phyloP scores from a whole-genome alignment of 2,888 invertebrate species.

The Abrostola triplasia region DNA sequence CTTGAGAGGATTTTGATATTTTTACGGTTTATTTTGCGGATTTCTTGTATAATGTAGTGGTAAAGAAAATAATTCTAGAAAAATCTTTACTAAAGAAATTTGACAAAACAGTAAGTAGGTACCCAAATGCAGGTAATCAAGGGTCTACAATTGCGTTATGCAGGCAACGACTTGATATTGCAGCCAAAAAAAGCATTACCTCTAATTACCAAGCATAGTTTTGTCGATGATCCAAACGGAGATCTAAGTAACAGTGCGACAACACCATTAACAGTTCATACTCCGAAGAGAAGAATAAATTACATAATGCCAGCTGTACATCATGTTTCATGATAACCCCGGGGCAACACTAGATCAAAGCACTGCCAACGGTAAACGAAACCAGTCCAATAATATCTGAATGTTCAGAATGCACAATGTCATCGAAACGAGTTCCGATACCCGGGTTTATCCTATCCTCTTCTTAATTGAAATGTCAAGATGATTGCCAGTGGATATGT shows the following conservation, averaged over 20 bases:
- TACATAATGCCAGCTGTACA: slow-evolving; percentile 23
- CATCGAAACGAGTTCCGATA: slow-evolving; percentile 48
- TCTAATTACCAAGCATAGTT: not conserved
- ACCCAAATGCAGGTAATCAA: not conserved
- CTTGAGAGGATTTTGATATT: slow-evolving; percentile 3
- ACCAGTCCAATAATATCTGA: slow-evolving; percentile 42
- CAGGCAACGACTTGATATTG: too few species aligned
- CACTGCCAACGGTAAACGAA: slow-evolving; percentile 47
- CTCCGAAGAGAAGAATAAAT: slow-evolving; percentile 27
- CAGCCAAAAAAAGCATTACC: not conserved
- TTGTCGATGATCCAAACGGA: too few species aligned
- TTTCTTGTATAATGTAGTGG: not conserved
- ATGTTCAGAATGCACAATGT: slow-evolving; percentile 46
- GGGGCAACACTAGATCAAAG: slow-evolving; percentile 45
- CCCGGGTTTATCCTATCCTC: slow-evolving; percentile 41
- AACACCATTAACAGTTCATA: slow-evolving; percentile 6
- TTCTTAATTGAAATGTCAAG: slow-evolving; percentile 69
- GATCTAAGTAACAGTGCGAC: not conserved
- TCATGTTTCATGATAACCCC: slow-evolving; percentile 40
- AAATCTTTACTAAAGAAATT: not conserved
- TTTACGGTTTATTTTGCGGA: not conserved
- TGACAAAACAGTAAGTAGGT: too few species aligned
- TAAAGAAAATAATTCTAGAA: not conserved
- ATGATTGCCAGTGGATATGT: slow-evolving; percentile 62
- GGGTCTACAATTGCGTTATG: not conserved